Evolutionary conservation across 2,888 invertebrate species (phyloP).

Genomic region (Cryptocheilus praepositus): DNA sequence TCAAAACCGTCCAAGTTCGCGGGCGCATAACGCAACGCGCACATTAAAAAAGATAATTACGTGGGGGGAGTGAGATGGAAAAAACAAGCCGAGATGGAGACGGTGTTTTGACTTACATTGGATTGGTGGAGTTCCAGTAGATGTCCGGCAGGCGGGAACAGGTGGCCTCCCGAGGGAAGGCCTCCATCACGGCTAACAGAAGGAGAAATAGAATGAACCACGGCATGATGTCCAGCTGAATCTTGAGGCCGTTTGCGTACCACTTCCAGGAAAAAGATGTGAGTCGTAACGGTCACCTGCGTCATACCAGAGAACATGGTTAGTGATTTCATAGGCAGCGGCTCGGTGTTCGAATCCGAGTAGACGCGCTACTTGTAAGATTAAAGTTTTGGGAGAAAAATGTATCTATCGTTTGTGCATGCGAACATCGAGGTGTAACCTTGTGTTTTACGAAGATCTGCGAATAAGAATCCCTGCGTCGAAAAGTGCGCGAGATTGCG

Average conservation of each 20-base stretch:
- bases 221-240: conserved; percentile 75
- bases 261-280: conserved; percentile 60
- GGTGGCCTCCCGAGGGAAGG: conserved; percentile 76
- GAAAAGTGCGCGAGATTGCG: too few species aligned
- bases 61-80: background rate
- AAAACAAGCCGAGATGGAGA: background rate
- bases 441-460: too few species aligned
- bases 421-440: too few species aligned
- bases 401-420: too few species aligned
- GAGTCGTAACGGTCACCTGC: conserved; percentile 60
- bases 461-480: too few species aligned
- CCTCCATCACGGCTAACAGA: conserved; percentile 76
- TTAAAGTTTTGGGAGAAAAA: too few species aligned
- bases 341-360: too few species aligned
- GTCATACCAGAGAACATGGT: background rate
- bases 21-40: conserved; percentile 1
- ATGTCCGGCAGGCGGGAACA: conserved; percentile 77
- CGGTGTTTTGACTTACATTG: conserved; percentile 75
- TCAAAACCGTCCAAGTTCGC: conserved; percentile 12
- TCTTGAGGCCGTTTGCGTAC: conserved; percentile 71
- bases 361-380: too few species aligned
- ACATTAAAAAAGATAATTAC: conserved; percentile 30
- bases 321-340: background rate
- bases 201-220: conserved; percentile 77
- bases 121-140: conserved; percentile 78